Evolutionary conservation across 2,113 vertebrate genomes (phyloP).

Genomic region (Daboia siamensis): DNA sequence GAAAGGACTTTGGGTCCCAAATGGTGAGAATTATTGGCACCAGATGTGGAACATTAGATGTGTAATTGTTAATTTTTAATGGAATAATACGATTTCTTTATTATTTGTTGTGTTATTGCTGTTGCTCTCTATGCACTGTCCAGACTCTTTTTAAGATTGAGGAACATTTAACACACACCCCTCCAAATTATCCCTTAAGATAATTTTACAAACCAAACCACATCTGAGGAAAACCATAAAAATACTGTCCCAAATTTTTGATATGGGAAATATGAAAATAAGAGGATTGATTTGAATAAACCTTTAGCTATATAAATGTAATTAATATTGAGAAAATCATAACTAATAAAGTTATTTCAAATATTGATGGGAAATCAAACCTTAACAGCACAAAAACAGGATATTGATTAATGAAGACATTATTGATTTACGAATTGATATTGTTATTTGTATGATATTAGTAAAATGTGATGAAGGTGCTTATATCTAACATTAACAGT

Average conservation of each 20-base stretch:
- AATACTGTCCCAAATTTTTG: neutral
- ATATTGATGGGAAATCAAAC: too few relatives aligned
- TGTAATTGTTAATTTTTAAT: neutral
- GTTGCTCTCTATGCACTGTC: neutral
- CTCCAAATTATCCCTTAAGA: neutral
- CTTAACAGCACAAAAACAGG: too few relatives aligned
- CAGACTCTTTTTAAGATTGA: neutral
- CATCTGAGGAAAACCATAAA: neutral
- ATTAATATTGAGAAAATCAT: too few relatives aligned
- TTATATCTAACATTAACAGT: too few relatives aligned
- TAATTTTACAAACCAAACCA: neutral
- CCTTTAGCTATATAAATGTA: too few relatives aligned
- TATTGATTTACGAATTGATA: too few relatives aligned
- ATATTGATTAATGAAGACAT: too few relatives aligned
- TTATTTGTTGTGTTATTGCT: neutral
- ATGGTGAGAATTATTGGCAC: neutral
- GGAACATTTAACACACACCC: neutral
- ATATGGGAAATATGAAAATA: too few relatives aligned
- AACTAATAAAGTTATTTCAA: too few relatives aligned
- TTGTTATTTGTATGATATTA: too few relatives aligned
- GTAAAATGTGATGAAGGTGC: too few relatives aligned
- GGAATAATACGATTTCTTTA: neutral
- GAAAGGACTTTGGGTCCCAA: neutral
- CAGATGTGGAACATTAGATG: neutral
- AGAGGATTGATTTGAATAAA: too few relatives aligned